These are phyloP conservation scores for Heteromormyrus szaboi DNA, from an alignment of 2,797 vertebrate species.

Conservation along the genomic window DNA sequence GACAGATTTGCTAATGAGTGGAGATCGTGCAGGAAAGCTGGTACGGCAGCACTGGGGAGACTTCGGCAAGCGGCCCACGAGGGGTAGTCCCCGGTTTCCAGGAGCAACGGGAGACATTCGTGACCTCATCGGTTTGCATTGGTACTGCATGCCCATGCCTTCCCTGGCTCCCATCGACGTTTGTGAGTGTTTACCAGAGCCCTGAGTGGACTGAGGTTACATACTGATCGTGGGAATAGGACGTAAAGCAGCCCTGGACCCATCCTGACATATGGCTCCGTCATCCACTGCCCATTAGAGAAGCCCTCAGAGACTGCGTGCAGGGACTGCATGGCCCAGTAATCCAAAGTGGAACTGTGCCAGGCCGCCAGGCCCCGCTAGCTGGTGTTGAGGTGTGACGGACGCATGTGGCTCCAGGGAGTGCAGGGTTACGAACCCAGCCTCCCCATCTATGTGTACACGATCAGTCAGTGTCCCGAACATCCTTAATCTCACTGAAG, in stretches of 20 bases:
- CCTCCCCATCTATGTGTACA: background rate
- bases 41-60: background rate
- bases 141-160: background rate
- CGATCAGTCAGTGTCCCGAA: background rate
- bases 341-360: background rate
- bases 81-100: background rate
- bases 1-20: background rate
- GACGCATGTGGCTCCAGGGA: background rate
- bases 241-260: background rate
- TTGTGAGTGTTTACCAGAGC: background rate
- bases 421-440: background rate
- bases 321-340: background rate
- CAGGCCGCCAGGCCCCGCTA: background rate
- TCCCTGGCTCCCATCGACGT: background rate
- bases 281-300: background rate
- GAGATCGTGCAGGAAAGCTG: background rate
- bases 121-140: background rate
- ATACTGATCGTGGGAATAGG: background rate
- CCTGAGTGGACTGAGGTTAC: background rate
- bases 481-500: background rate
- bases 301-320: background rate
- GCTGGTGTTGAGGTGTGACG: background rate
- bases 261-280: background rate
- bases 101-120: background rate
- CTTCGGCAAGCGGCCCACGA: background rate